Evolutionary conservation across 2,888 invertebrate species (phyloP).

Genomic region (Platypus cylindrus): DNA sequence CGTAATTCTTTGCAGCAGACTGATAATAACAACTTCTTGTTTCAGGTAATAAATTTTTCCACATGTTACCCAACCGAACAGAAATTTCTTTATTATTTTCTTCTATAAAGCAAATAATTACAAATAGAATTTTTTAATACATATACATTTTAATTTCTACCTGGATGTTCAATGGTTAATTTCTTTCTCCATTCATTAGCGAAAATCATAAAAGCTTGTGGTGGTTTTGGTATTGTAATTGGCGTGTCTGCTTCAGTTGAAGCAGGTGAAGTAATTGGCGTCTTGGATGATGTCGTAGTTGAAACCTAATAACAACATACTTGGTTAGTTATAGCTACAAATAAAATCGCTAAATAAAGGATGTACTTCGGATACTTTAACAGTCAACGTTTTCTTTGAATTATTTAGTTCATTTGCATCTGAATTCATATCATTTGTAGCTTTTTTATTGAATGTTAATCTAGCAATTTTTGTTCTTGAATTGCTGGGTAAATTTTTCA

Average conservation of each 20-base stretch:
- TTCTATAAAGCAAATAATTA: slow-evolving; percentile 20
- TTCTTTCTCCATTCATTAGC: slow-evolving; percentile 38
- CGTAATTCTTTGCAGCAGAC: slow-evolving; percentile 32
- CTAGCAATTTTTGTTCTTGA: too few relatives aligned
- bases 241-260: slow-evolving; percentile 3
- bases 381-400: too few relatives aligned
- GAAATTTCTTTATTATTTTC: slow-evolving; percentile 40
- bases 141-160: slow-evolving; percentile 17
- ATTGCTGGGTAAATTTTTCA: too few relatives aligned
- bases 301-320: too few relatives aligned
- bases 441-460: too few relatives aligned
- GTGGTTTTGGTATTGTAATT: slow-evolving; percentile 29
- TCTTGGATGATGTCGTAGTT: too few relatives aligned
- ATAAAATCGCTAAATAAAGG: too few relatives aligned
- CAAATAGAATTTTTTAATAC: neutral
- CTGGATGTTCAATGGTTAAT: slow-evolving; percentile 34
- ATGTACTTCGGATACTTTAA: too few relatives aligned
- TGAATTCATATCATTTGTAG: too few relatives aligned
- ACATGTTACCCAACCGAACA: slow-evolving; percentile 37
- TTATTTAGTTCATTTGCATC: too few relatives aligned
- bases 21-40: slow-evolving; percentile 34
- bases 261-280: neutral
- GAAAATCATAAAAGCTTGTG: slow-evolving; percentile 42
- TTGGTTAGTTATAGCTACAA: too few relatives aligned
- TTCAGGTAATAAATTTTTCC: slow-evolving; percentile 35